Evolutionary conservation across 2,113 vertebrate species (phyloP).

Genomic region (Ursus arctos): DNA sequence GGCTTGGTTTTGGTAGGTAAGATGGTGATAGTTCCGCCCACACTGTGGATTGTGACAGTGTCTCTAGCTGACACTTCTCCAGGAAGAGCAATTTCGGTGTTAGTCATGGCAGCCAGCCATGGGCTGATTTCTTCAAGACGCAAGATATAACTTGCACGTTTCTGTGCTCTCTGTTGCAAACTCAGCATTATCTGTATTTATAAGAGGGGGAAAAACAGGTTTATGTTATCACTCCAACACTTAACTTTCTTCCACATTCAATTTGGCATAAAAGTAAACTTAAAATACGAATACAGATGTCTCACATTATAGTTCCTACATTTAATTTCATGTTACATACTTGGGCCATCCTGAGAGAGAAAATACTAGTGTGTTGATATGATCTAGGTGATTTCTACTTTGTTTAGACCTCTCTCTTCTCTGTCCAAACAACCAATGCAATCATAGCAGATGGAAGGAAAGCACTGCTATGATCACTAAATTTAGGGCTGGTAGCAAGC

Average conservation of each 20-base stretch:
- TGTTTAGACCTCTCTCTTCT: not conserved
- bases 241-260: not conserved
- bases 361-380: not conserved
- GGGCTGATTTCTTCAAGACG: constrained; percentile 98
- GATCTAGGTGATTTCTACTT: not conserved
- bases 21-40: constrained; percentile 97
- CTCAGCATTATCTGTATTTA: constrained; percentile 95
- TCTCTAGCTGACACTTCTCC: constrained; percentile 97
- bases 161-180: constrained; percentile 98
- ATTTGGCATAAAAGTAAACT: not conserved
- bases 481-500: not conserved
- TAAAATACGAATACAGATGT: not conserved
- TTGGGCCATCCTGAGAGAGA: not conserved
- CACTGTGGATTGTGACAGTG: constrained; percentile 96
- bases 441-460: not conserved
- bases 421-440: not conserved
- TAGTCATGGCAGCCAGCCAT: constrained; percentile 94
- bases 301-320: not conserved
- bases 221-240: not conserved
- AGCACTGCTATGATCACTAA: not conserved
- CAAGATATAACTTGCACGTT: constrained; percentile 96
- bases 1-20: constrained; percentile 99
- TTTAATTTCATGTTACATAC: not conserved
- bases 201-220: constrained; percentile 36
- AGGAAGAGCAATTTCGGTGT: constrained; percentile 97